These are phyloP conservation scores for Periophthalmodon schlosseri DNA, from an alignment of 2,113 vertebrate species.

Conservation along the genomic window DNA sequence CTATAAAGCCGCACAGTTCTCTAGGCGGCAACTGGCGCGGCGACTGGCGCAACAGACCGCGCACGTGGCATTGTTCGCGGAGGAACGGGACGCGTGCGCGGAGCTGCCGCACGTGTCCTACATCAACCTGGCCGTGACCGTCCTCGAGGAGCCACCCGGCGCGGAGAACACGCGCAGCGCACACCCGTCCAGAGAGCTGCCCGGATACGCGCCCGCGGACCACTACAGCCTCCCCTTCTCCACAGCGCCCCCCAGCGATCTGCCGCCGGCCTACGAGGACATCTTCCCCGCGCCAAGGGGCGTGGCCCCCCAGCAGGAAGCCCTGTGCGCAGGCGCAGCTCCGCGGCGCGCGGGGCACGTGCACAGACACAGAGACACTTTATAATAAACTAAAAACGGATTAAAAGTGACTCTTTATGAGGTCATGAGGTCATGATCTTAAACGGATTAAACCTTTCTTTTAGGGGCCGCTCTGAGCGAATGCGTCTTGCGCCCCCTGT, in stretches of 20 bases:
- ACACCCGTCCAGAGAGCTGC: slow-evolving; percentile 91
- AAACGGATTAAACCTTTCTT: no score
- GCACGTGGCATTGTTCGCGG: slow-evolving; percentile 81
- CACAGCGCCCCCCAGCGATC: slow-evolving; percentile 84
- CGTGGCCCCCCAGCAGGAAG: neutral
- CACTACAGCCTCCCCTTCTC: slow-evolving; percentile 89
- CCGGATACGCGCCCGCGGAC: slow-evolving; percentile 89
- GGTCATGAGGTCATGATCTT: no score
- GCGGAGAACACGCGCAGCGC: slow-evolving; percentile 88
- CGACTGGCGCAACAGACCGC: slow-evolving; percentile 75
- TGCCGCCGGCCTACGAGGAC: slow-evolving; percentile 88
- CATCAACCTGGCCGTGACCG: slow-evolving; percentile 87
- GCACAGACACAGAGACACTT: neutral
- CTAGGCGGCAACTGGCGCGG: slow-evolving; percentile 75
- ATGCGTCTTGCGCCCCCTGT: neutral
- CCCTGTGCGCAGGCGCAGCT: neutral
- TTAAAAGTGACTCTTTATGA: neutral
- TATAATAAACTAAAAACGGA: neutral
- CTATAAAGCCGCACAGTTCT: slow-evolving; percentile 85
- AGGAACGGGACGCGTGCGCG: slow-evolving; percentile 78
- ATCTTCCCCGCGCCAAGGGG: slow-evolving; percentile 82
- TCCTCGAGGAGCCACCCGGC: slow-evolving; percentile 82
- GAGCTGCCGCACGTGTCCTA: slow-evolving; percentile 90
- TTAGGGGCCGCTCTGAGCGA: no score
- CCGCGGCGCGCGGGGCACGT: neutral